Percentiles rank a stretch among this genome's conserved stretches.
These are phyloP conservation scores for Drosophila helvetica DNA, from an alignment of 2,888 invertebrate species.

Conservation along the genomic window DNA sequence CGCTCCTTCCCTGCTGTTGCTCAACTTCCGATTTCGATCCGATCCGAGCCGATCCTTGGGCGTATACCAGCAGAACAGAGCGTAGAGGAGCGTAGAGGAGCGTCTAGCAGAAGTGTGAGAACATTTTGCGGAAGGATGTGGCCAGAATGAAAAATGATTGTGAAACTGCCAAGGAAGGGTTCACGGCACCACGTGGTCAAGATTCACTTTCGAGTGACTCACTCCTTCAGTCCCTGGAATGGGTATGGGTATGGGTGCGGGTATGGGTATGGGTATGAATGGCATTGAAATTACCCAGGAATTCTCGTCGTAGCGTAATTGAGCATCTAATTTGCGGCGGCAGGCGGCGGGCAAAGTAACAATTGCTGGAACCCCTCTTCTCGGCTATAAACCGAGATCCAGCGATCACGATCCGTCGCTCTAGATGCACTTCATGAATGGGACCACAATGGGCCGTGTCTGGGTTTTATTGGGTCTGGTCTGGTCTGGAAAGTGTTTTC, in stretches of 20 bases:
- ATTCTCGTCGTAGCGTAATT: slow-evolving; percentile 65
- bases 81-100: not conserved
- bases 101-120: slow-evolving; percentile 82
- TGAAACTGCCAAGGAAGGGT: slow-evolving; percentile 56
- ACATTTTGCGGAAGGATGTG: slow-evolving; percentile 82
- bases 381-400: not conserved
- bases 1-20: slow-evolving; percentile 23
- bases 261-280: slow-evolving; percentile 5
- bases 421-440: slow-evolving; percentile 72
- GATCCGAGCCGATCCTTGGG: slow-evolving; percentile 44
- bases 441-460: slow-evolving; percentile 56
- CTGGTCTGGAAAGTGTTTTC: slow-evolving; percentile 78
- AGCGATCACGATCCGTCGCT: slow-evolving; percentile 35
- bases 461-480: slow-evolving; percentile 61
- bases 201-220: slow-evolving; percentile 74
- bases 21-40: slow-evolving; percentile 68
- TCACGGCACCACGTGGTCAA: slow-evolving; percentile 75
- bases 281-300: slow-evolving; percentile 61
- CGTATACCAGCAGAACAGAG: slow-evolving; percentile 53
- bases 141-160: slow-evolving; percentile 66
- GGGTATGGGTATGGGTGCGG: not conserved
- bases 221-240: slow-evolving; percentile 11
- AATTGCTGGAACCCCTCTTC: slow-evolving; percentile 53
- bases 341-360: slow-evolving; percentile 52
- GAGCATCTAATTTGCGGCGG: slow-evolving; percentile 77